Percentiles rank a stretch among this genome's conserved stretches.
Conservation (phyloP, 2,113 vertebrate genomes). For the Taurulus bubalis region DNA sequence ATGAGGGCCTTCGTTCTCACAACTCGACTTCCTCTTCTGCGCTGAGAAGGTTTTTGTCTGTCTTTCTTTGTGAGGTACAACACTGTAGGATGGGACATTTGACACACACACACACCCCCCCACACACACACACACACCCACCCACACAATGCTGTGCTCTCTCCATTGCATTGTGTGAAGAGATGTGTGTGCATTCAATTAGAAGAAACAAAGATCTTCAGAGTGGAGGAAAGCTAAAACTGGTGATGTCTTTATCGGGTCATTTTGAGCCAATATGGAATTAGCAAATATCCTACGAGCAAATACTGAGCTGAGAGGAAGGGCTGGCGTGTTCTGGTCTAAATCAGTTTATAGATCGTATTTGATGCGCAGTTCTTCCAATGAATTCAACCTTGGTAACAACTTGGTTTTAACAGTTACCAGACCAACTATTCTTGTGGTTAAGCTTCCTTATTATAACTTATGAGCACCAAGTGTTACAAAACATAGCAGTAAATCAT, state of each 20-base stretch:
- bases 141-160: no score
- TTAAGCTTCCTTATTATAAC: conserved; percentile 15
- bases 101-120: conserved; percentile 23
- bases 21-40: not conserved
- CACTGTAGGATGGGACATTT: conserved; percentile 20
- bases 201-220: no score
- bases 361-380: not conserved
- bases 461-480: conserved; percentile 26
- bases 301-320: conserved; percentile 10
- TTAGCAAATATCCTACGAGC: not conserved
- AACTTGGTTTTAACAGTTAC: conserved; percentile 7
- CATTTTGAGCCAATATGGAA: not conserved
- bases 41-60: no score
- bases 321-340: not conserved
- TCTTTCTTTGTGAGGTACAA: no score
- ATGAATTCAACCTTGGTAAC: not conserved
- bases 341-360: not conserved
- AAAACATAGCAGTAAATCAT: conserved; percentile 39
- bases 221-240: no score
- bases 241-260: no score
- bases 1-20: not conserved
- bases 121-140: conserved; percentile 9
- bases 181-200: not conserved
- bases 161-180: no score
- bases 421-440: conserved; percentile 5